Evolutionary conservation across 2,888 invertebrate species (phyloP), one percentile per base, ranked within the genome.

Genomic region (Orthonychiurus folsomi): DNA sequence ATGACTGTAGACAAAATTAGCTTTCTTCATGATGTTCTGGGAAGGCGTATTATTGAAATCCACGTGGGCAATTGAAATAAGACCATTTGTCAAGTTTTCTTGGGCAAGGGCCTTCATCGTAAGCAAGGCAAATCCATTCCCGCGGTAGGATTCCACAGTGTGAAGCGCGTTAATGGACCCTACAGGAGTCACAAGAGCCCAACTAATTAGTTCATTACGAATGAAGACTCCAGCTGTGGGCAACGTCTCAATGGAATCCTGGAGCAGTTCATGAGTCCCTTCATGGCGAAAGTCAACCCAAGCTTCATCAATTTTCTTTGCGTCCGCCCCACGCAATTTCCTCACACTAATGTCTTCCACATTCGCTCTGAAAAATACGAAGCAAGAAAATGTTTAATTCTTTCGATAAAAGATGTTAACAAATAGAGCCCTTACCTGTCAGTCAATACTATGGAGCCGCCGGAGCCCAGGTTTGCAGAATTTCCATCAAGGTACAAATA

Each of bases 41-140:
- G 64, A 61, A 1, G 59, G 59, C 28, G 21, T n/a, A 52, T 63
- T 62, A n/a, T 15, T 18, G 1, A 56, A 23, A 21, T 59, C 55
- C 23, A 63, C 53, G 23, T 65, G 63, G 15, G 57, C 64, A n/a
- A 54, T 48, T 2, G 66, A 61, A 25, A 59, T 26, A 3, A 63
- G 47, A 18, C 60, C 59, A 15, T n/a, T 24, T 12, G 56, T 20
- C 1, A 26, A 27, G 9, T 25, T n/a, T 3, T 47, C n/a, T 50
- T 58, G 55, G 15, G 58, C 28, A 5, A 56, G 26, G 9, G 20
- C 56, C 20, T 61, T 60, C 63, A 63, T 56, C 1, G 55, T 37
- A 12, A 64, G 27, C 25, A 63, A 56, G 1, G 25, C 66, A 25
- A 60, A 63, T 20, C 66, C 66, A 27, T 63, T 60, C 24, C 63